Evolutionary conservation across 2,888 invertebrate species (phyloP).

Genomic region (Tiliacea aurago): DNA sequence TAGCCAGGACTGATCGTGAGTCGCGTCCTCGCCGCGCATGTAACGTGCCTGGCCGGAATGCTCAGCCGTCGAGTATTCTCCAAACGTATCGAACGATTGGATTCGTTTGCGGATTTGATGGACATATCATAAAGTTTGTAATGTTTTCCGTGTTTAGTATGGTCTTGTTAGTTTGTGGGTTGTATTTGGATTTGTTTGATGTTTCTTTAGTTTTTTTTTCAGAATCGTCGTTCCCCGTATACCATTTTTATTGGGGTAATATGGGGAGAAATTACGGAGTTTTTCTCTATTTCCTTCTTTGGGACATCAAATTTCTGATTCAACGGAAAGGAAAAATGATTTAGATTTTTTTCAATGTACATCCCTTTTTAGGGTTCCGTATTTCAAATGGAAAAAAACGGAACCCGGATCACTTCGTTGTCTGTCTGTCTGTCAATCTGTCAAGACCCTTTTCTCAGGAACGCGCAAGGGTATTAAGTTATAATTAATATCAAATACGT

Average conservation of each 20-base stretch:
- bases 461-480: no score
- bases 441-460: no score
- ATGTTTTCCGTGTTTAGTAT: slow-evolving; percentile 50
- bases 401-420: no score
- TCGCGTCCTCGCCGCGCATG: slow-evolving; percentile 78
- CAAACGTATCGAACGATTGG: slow-evolving; percentile 57
- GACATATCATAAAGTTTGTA: slow-evolving; percentile 62
- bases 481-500: no score
- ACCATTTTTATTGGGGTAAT: background rate
- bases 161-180: slow-evolving; percentile 22
- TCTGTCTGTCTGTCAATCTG: no score
- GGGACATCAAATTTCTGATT: background rate
- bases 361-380: no score
- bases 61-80: slow-evolving; percentile 40
- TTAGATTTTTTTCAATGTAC: no score
- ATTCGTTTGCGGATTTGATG: slow-evolving; percentile 53
- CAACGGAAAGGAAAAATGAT: background rate
- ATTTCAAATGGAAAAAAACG: no score
- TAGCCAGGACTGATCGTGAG: slow-evolving; percentile 87
- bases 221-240: background rate
- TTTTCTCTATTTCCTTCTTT: background rate
- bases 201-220: background rate
- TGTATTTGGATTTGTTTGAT: background rate
- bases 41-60: slow-evolving; percentile 71
- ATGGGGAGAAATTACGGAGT: background rate